Evolutionary conservation across 2,113 vertebrate species (phyloP).

Genomic region (Hiodon alosoides): DNA sequence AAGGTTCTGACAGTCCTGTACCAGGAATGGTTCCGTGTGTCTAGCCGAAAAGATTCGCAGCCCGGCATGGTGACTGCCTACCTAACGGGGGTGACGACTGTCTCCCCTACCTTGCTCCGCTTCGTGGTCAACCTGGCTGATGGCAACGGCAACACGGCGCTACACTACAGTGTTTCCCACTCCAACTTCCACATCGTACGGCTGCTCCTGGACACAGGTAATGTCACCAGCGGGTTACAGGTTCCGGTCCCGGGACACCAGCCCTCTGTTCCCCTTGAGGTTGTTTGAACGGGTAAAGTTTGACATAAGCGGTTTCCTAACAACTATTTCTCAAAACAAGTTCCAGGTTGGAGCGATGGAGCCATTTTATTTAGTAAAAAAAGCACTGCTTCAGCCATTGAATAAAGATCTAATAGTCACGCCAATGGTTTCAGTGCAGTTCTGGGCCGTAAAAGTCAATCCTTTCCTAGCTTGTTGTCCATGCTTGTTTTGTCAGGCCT

Average conservation of each 20-base stretch:
- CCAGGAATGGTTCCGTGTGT: conserved; percentile 83
- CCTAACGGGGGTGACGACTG: conserved; percentile 56
- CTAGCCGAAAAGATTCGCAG: conserved; percentile 74
- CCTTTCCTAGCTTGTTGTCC: neutral
- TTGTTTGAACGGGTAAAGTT: too few species aligned
- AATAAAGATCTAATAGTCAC: neutral
- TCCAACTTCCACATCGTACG: conserved; percentile 80
- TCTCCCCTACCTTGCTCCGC: conserved; percentile 63
- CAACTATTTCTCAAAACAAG: too few species aligned
- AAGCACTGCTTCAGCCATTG: too few species aligned
- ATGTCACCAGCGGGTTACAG: too few species aligned
- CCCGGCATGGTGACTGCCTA: conserved; percentile 61
- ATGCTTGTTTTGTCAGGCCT: conserved; percentile 40
- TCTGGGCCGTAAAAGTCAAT: neutral
- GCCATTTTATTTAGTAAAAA: too few species aligned
- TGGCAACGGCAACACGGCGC: conserved; percentile 84
- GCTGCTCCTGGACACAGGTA: conserved; percentile 85
- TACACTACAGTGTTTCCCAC: conserved; percentile 92
- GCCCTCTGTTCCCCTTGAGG: too few species aligned
- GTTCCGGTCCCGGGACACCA: too few species aligned
- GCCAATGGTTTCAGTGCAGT: neutral
- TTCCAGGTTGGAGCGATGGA: too few species aligned
- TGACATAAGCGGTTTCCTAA: too few species aligned
- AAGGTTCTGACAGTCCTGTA: conserved; percentile 67
- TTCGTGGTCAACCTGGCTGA: conserved; percentile 83